A percentile compares a stretch with the other conserved stretches of the same genome.
Conservation (phyloP, 2,113 vertebrate species). For the Poecile atricapillus region DNA sequence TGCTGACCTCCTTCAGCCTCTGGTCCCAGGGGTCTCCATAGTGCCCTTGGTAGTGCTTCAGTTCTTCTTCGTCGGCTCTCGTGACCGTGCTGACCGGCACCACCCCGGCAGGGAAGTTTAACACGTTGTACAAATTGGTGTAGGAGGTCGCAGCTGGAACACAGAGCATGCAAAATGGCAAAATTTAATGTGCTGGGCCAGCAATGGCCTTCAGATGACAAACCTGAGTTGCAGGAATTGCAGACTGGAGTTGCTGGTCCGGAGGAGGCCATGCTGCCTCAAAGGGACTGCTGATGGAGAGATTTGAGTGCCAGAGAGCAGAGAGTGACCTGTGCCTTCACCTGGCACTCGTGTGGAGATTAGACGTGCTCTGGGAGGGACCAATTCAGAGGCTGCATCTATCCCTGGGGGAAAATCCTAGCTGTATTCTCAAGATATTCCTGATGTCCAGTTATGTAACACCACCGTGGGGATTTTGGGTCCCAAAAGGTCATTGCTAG, state of each 20-base stretch:
- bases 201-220: neutral
- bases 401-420: neutral
- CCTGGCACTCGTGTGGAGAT: neutral
- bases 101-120: conserved; percentile 85
- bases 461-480: neutral
- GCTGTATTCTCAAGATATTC: neutral
- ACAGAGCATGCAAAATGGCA: neutral
- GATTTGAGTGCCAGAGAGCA: neutral
- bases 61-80: conserved; percentile 76
- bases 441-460: neutral
- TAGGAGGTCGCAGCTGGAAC: conserved; percentile 69
- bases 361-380: neutral
- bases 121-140: conserved; percentile 79
- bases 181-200: neutral
- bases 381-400: neutral
- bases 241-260: neutral
- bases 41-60: conserved; percentile 73
- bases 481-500: neutral
- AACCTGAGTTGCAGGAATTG: neutral
- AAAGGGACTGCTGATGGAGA: neutral
- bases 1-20: conserved; percentile 74
- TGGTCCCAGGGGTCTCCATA: conserved; percentile 77
- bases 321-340: neutral
- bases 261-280: neutral
- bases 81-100: conserved; percentile 83